These are phyloP conservation scores for Eupithecia insigniata DNA, from an alignment of 2,888 invertebrate genomes.

Conservation along the genomic window DNA sequence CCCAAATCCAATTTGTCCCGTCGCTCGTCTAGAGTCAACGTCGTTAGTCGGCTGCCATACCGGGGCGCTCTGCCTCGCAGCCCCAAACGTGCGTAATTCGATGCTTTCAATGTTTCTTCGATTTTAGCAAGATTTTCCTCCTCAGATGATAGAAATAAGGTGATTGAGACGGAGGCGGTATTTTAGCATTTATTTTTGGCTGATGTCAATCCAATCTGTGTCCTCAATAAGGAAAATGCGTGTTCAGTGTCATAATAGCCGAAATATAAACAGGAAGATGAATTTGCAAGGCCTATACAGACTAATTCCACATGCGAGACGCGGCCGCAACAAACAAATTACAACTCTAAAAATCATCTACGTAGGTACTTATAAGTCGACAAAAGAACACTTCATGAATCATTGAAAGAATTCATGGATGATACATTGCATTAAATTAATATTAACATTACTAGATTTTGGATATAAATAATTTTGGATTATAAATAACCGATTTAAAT, in stretches of 20 bases:
- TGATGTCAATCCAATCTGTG: conserved; percentile 4
- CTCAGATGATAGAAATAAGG: conserved; percentile 12
- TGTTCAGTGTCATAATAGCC: not conserved
- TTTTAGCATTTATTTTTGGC: conserved; percentile 2
- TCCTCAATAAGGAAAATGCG: conserved; percentile 15
- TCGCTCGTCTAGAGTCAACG: conserved; percentile 44
- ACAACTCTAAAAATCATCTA: not conserved
- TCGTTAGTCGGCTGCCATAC: conserved; percentile 52
- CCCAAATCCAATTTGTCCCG: conserved; percentile 70
- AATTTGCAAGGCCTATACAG: not conserved
- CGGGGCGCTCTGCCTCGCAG: conserved; percentile 36
- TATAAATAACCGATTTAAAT: too few species aligned
- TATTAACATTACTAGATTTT: too few species aligned
- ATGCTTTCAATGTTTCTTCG: conserved; percentile 48
- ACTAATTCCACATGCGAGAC: too few species aligned
- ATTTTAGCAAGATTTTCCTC: conserved; percentile 32
- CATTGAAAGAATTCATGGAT: too few species aligned
- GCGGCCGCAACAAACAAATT: not conserved
- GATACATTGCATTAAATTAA: too few species aligned
- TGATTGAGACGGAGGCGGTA: conserved; percentile 8
- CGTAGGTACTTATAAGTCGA: not conserved
- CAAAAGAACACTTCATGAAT: not conserved
- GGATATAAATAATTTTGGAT: too few species aligned
- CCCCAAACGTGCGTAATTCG: conserved; percentile 53
- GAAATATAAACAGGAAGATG: not conserved